Conservation (phyloP, 2,888 invertebrate species). For the Xestia ashworthii region DNA sequence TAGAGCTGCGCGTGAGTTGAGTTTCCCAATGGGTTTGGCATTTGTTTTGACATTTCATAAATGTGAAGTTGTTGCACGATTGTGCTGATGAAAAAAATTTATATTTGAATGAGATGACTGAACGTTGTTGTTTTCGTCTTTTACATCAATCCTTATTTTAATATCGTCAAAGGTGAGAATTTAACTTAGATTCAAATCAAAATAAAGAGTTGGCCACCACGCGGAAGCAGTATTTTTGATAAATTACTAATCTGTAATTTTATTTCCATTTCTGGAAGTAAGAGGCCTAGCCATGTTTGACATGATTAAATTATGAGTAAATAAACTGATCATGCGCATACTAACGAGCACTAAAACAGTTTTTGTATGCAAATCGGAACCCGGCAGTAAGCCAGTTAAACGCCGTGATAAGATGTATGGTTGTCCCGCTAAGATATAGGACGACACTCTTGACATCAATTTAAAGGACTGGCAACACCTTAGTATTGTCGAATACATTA, state of each 20-base stretch:
- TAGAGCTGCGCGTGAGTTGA: conserved; percentile 38
- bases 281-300: background rate
- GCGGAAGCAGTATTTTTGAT: background rate
- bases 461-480: background rate
- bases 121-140: background rate
- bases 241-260: background rate
- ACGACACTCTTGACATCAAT: conserved; percentile 27
- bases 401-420: conserved; percentile 30
- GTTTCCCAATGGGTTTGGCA: conserved; percentile 48
- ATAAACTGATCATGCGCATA: conserved; percentile 22
- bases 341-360: conserved; percentile 35
- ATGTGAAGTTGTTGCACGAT: conserved; percentile 38
- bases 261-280: background rate
- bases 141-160: background rate
- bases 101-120: background rate
- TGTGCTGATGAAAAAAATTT: background rate
- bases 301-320: conserved; percentile 3
- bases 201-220: background rate
- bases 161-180: background rate
- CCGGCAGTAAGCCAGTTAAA: conserved; percentile 12
- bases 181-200: background rate
- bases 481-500: background rate
- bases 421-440: conserved; percentile 19
- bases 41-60: conserved; percentile 49
- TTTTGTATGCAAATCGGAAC: conserved; percentile 48